These are phyloP conservation scores for Meteorus cinctellus DNA, from an alignment of 2,888 invertebrate genomes.

Conservation along the genomic window DNA sequence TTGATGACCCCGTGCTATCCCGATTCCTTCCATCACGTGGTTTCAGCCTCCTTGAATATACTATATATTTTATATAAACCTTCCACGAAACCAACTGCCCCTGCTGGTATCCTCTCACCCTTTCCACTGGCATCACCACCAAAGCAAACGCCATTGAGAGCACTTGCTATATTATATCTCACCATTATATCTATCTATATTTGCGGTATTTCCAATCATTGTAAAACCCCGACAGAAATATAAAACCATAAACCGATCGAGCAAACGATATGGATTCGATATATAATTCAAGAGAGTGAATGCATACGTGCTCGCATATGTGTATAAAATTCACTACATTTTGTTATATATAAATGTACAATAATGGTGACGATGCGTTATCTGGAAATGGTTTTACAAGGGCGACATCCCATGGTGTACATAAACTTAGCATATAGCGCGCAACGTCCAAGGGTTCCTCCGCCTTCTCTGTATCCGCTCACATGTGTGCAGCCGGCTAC, in stretches of 20 bases:
- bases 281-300: conserved; percentile 62
- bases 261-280: conserved; percentile 68
- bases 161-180: conserved; percentile 28
- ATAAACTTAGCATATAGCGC: conserved; percentile 66
- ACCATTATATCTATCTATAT: conserved; percentile 60
- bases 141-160: conserved; percentile 22
- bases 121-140: conserved; percentile 10
- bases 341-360: conserved; percentile 42
- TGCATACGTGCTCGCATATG: conserved; percentile 40
- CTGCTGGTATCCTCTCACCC: conserved; percentile 2
- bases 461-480: conserved; percentile 24
- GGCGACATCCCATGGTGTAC: conserved; percentile 71
- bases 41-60: conserved; percentile 14
- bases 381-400: conserved; percentile 73
- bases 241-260: conserved; percentile 72
- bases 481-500: conserved; percentile 48
- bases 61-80: conserved; percentile 25
- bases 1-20: conserved; percentile 62
- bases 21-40: conserved; percentile 58
- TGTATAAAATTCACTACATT: conserved; percentile 41
- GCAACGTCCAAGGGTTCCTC: conserved; percentile 47
- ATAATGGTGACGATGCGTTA: conserved; percentile 68
- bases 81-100: conserved; percentile 26
- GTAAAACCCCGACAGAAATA: conserved; percentile 71
- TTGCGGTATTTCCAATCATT: conserved; percentile 72